Percentiles rank a stretch among this genome's conserved stretches.
These are phyloP conservation scores for Hemicrepidius hirtus DNA, from an alignment of 2,888 invertebrate species.

Conservation along the genomic window DNA sequence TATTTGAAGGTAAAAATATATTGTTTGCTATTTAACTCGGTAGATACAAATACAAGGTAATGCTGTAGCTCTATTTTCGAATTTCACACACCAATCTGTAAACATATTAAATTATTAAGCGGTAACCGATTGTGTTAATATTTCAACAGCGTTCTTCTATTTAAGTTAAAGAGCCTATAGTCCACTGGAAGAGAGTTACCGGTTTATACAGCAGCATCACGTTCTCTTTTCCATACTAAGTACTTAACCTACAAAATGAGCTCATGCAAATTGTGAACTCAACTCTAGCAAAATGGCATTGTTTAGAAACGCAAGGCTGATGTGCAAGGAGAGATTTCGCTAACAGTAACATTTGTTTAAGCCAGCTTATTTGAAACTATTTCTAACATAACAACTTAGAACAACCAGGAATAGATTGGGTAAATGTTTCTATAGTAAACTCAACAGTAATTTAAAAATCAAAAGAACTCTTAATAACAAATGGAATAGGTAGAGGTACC, in stretches of 20 bases:
- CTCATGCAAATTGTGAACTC: constrained; percentile 37
- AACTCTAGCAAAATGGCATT: constrained; percentile 30
- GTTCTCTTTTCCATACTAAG: constrained; percentile 36
- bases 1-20: constrained; percentile 4
- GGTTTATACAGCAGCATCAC: constrained; percentile 36
- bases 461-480: too few species aligned
- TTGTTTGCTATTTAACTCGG: too few species aligned
- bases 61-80: neutral
- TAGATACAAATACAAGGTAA: too few species aligned
- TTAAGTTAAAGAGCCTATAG: constrained; percentile 24
- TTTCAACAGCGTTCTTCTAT: constrained; percentile 3
- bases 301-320: constrained; percentile 39
- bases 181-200: constrained; percentile 29
- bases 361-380: neutral
- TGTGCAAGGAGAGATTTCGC: constrained; percentile 14
- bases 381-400: neutral
- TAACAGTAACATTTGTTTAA: too few species aligned
- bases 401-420: neutral
- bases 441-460: neutral
- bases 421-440: too few species aligned
- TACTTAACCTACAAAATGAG: constrained; percentile 43
- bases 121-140: neutral
- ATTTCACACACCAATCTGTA: neutral
- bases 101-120: constrained; percentile 14
- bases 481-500: too few species aligned